A percentile compares a stretch with the other conserved stretches of the same genome.
These are phyloP conservation scores for Nyctibius grandis DNA, from an alignment of 2,797 vertebrate species.

Conservation along the genomic window DNA sequence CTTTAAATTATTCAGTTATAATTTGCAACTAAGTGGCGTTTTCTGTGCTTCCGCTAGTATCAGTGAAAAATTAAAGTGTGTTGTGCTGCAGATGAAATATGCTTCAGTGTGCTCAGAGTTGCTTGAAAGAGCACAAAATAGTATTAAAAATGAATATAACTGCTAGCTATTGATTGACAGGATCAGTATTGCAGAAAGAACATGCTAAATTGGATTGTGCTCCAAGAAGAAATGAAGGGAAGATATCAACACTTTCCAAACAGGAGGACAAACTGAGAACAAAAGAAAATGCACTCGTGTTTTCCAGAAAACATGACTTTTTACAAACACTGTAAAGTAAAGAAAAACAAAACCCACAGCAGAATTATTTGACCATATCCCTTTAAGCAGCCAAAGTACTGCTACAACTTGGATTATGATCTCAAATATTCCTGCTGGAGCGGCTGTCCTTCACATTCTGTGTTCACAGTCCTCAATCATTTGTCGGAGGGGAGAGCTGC, in stretches of 20 bases:
- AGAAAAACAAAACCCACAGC: neutral
- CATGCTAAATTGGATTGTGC: neutral
- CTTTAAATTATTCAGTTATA: slow-evolving; percentile 41
- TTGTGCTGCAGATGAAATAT: neutral
- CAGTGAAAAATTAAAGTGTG: slow-evolving; percentile 1
- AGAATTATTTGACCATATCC: neutral
- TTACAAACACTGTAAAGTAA: neutral
- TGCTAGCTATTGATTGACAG: neutral
- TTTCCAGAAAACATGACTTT: neutral
- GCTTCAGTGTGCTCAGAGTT: neutral
- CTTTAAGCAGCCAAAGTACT: neutral
- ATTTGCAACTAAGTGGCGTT: neutral
- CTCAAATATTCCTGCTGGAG: neutral
- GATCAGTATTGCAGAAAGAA: neutral
- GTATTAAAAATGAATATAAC: neutral
- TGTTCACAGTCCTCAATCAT: slow-evolving; percentile 5
- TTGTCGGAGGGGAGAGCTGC: neutral
- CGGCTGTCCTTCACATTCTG: slow-evolving; percentile 11
- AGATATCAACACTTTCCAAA: neutral
- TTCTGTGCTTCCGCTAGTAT: neutral
- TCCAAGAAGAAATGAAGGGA: neutral
- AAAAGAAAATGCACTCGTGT: rapidly evolving
- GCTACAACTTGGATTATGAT: neutral
- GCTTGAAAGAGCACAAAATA: slow-evolving; percentile 1
- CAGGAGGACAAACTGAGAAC: neutral